These are phyloP conservation scores for Noctua janthina DNA, from an alignment of 2,888 invertebrate species.

Conservation along the genomic window DNA sequence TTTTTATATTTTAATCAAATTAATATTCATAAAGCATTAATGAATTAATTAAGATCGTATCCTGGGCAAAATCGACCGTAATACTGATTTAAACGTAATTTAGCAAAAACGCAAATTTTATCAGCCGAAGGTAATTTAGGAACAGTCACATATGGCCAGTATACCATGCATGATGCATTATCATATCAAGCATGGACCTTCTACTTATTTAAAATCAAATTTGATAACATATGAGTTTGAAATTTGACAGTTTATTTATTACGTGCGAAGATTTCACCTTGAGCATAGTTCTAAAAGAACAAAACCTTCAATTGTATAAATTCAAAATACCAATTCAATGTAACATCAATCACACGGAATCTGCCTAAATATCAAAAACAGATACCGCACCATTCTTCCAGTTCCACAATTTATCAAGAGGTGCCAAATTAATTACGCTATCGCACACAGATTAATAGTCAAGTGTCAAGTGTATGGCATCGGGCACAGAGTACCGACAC, in stretches of 20 bases:
- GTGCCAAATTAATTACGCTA: constrained; percentile 56
- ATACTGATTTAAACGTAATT: too few relatives aligned
- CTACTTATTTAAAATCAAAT: background rate
- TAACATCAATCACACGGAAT: background rate
- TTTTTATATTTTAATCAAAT: background rate
- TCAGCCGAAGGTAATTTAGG: too few relatives aligned
- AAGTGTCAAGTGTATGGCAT: constrained; percentile 63
- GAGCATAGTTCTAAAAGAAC: background rate
- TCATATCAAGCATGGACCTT: background rate
- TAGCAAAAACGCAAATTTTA: too few relatives aligned
- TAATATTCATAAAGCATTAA: background rate
- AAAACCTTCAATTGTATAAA: background rate
- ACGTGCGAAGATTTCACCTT: background rate
- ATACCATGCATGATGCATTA: background rate
- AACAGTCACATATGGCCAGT: too few relatives aligned
- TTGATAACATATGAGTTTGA: background rate
- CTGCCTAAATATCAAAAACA: constrained; percentile 20
- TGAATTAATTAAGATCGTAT: background rate
- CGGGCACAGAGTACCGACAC: constrained; percentile 56
- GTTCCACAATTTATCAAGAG: constrained; percentile 40
- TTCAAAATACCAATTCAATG: background rate
- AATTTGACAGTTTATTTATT: background rate
- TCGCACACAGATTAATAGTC: constrained; percentile 65
- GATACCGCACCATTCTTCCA: constrained; percentile 31
- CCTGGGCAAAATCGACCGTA: too few relatives aligned